Base-by-base conservation (phyloP, 2,888 invertebrate species). In the Phyllotreta striolata region DNA sequence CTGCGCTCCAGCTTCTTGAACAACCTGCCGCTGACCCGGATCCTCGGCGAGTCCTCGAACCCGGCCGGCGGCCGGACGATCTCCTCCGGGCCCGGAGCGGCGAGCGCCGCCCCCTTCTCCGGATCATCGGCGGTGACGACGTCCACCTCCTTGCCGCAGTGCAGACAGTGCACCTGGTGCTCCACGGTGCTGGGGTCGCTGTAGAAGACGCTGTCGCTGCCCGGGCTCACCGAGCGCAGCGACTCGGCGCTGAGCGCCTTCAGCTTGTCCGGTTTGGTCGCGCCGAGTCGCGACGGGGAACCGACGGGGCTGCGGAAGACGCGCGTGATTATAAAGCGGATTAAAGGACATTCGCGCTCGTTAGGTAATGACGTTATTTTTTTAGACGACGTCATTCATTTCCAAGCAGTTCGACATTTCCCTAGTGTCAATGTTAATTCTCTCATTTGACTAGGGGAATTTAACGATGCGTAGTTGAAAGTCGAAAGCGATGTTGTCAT, bases 191-290 rank as follows among this genome's bases (percentile, higher is more conserved):
- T 87, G n/a, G 84, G 88, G 79, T 93, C 93, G 76, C 92, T 92
- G 82, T 93, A 93, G 82, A 95, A 95, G 34, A 95, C 94, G 62
- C 92, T 93, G 80, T 95, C 94, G 69, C 93, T 94, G 24, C 95
- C 94, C 3, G 94, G 94, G 75, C 93, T 93, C 43, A 92, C 93
- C n/a, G 93, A 93, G 52, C 94, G 87, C 58, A 95, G 82, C 0
- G 93, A 93, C 82, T 95, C 95, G 49, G 92, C 92, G 72, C 93
- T 93, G 64, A 93, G 85, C 7, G 93, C 92, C 82, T 93, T 93
- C 57, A 92, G 80, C 70, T 87, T 82, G 8, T 71, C 70, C 56
- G 73, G 76, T 24, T 72, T 74, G 64, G 80, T 82, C 63, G 58
- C 64, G 62, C 69, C 74, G 69, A 65, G 72, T 44, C 73, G 83